phyloP scores from a whole-genome alignment of 2,797 vertebrate genomes.

The Bradypodion ventrale region DNA sequence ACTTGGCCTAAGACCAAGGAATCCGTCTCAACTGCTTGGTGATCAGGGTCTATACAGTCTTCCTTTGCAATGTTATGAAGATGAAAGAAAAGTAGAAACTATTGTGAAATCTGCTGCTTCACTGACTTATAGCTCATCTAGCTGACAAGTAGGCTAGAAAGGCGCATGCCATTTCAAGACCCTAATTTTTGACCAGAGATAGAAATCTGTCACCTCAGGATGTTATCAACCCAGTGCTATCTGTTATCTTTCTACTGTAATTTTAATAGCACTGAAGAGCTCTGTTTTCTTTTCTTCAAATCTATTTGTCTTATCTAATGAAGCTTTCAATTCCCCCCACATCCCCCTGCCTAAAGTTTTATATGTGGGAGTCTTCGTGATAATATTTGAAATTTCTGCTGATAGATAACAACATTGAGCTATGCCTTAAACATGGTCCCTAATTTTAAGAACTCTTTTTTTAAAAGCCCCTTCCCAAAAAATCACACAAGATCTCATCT shows the following conservation, averaged over 20 bases:
- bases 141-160: not conserved
- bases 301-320: not conserved
- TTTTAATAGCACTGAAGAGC: not conserved
- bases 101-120: not conserved
- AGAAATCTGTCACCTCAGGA: not conserved
- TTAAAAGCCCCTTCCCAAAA: no score
- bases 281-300: not conserved
- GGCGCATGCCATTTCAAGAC: not conserved
- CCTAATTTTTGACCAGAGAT: not conserved
- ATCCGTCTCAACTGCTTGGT: not conserved
- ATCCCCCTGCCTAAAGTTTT: not conserved
- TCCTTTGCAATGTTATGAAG: not conserved
- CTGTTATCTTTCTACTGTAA: not conserved
- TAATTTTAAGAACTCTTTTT: not conserved
- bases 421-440: slow-evolving; percentile 10
- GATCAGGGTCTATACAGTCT: not conserved
- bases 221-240: no score
- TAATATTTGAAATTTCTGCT: slow-evolving; percentile 37
- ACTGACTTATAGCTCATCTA: not conserved
- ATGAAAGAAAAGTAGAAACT: not conserved
- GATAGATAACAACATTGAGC: slow-evolving; percentile 17
- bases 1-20: not conserved
- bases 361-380: not conserved
- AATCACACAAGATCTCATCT: slow-evolving; percentile 26
- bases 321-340: not conserved